Conservation (phyloP, 2,113 vertebrate genomes). For the Elephantulus edwardii region DNA sequence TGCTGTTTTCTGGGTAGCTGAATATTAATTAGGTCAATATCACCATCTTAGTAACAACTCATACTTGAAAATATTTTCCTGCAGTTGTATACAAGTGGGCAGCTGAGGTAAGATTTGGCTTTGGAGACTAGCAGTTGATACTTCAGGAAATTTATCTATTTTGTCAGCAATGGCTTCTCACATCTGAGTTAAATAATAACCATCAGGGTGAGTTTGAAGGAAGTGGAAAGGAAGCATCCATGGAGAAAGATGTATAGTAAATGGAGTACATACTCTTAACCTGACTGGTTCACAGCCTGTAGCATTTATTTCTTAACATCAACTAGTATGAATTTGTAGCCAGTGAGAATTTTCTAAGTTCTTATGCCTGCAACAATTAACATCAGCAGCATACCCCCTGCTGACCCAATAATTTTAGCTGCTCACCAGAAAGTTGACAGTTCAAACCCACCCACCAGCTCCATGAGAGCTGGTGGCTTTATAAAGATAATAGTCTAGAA, state of each 20-base stretch:
- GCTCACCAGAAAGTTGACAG: neutral
- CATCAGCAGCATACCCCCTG: neutral
- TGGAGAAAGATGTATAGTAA: neutral
- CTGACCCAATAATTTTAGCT: neutral
- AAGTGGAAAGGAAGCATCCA: neutral
- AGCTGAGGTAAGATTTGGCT: conserved; percentile 46
- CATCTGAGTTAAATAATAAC: conserved; percentile 23
- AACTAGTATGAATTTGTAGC: neutral
- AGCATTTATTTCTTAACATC: neutral
- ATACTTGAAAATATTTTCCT: conserved; percentile 47
- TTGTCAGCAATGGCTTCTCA: conserved; percentile 55
- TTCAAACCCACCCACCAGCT: neutral
- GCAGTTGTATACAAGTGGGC: neutral
- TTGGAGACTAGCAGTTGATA: neutral
- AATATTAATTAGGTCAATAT: conserved; percentile 24
- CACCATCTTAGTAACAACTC: neutral
- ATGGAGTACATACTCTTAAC: neutral
- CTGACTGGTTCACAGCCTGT: neutral
- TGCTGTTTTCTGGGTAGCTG: neutral
- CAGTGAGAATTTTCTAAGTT: neutral
- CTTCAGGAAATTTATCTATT: conserved; percentile 16
- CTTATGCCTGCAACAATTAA: neutral
- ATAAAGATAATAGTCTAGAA: neutral
- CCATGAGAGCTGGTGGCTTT: neutral
- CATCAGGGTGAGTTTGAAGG: neutral